Evolutionary conservation across 1,140 invertebrate genomes (phyloP), one percentile per base, ranked within the genome.

Genomic region (Dryas iulia): DNA sequence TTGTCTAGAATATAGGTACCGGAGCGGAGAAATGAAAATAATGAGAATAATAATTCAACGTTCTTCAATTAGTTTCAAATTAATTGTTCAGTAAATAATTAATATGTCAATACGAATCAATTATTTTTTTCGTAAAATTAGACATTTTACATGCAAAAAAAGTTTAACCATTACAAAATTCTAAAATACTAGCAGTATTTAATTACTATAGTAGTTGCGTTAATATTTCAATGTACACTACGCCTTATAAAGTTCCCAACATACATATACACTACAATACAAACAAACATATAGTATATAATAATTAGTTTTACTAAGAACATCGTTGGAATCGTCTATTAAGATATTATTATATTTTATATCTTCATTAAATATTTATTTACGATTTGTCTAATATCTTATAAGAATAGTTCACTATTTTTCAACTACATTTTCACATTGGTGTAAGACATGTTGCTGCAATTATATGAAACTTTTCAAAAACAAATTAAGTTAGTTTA

Each of bases 351-450:
- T 58, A 57, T 57, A 68, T 39, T n/a, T n/a, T n/a, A n/a, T n/a
- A n/a, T n/a, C n/a, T n/a, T n/a, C 25, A 21, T 47, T 30, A 53
- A 63, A 26, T 39, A 33, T 24, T 59, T 56, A 60, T 68, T 57
- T 31, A 62, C 23, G 35, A 57, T 33, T 33, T 23, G 8, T 64
- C 54, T 70, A 63, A 69, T 64, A 65, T 47, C 14, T 47, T 47
- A 47, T 47, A 47, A 47, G 35, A 47, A 47, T 39, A 47, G 14
- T 8, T 47, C 7, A 47, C 7, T 47, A 47, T 18, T 2, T 6
- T 47, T 8, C 18, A 8, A 18, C 2, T 18, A 14, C 5, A 8
- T 47, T 18, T 1, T 3, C 10, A 18, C 14, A 47, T 18, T 47
- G 14, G 14, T 47, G 14, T 47, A 21, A 47, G 35, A 47, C 14